These are phyloP conservation scores for Tolypeutes matacus DNA, from an alignment of 2,797 vertebrate species.

Conservation along the genomic window DNA sequence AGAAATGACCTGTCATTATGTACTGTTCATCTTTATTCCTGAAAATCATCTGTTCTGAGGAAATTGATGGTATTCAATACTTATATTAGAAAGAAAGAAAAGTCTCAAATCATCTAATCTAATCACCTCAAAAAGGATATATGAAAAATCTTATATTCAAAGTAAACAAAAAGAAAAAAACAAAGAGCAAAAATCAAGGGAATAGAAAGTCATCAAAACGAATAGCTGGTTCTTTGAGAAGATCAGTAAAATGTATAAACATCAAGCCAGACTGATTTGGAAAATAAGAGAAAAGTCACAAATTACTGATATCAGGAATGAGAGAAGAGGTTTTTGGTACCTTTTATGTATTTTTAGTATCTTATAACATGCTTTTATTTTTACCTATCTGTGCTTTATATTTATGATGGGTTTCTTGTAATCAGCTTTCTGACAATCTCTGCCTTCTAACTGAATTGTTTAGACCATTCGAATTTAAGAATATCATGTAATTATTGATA, in stretches of 20 bases:
- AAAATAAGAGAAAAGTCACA: neutral
- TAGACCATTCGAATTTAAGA: neutral
- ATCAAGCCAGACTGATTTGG: neutral
- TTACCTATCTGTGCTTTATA: neutral
- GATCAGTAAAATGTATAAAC: neutral
- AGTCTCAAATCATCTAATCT: neutral
- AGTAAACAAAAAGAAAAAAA: too few species aligned
- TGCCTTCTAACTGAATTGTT: neutral
- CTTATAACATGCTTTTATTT: neutral
- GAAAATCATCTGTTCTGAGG: neutral
- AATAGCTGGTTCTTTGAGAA: too few species aligned
- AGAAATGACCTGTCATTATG: too few species aligned
- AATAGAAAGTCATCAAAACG: too few species aligned
- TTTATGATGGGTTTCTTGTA: neutral
- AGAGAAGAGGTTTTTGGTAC: neutral
- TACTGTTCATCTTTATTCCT: too few species aligned
- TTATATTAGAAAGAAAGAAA: neutral
- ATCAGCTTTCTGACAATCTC: neutral
- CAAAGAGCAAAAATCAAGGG: too few species aligned
- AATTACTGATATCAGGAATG: too few species aligned
- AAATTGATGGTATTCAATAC: neutral
- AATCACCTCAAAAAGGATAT: too few species aligned
- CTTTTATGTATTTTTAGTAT: neutral
- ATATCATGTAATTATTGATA: neutral
- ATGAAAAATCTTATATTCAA: too few species aligned